Evolutionary conservation across 2,113 vertebrate species (phyloP).

Genomic region (Typhlomys cinereus): DNA sequence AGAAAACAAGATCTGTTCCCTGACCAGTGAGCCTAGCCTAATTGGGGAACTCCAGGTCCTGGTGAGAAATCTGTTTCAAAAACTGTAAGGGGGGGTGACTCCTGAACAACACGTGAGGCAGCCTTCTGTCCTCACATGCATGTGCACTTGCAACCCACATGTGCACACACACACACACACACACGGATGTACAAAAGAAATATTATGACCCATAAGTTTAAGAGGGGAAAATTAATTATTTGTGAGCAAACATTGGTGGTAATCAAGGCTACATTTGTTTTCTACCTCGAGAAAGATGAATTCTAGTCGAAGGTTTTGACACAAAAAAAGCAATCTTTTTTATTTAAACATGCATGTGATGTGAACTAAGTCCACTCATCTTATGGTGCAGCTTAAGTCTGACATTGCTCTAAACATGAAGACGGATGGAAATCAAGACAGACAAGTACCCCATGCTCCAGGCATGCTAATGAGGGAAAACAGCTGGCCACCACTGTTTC

Average conservation of each 20-base stretch:
- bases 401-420: not conserved
- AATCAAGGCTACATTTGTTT: not conserved
- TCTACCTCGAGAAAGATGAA: constrained; percentile 21
- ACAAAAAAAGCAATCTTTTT: not conserved
- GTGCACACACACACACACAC: not conserved
- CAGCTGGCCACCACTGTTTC: not conserved
- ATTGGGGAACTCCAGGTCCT: not conserved
- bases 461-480: not conserved
- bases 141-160: not conserved
- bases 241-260: not conserved
- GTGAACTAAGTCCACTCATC: not conserved
- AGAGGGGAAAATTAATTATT: not conserved
- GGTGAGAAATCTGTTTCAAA: not conserved
- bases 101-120: not conserved
- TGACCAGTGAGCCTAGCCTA: not conserved
- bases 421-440: not conserved
- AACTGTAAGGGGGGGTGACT: not conserved
- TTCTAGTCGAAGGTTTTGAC: constrained; percentile 12
- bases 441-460: not conserved
- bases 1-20: not conserved
- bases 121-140: not conserved
- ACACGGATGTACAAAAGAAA: not conserved
- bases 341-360: not conserved
- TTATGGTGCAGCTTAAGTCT: not conserved
- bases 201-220: not conserved